Conservation (phyloP, 1,140 invertebrate genomes). For the Drosophila elegans region DNA sequence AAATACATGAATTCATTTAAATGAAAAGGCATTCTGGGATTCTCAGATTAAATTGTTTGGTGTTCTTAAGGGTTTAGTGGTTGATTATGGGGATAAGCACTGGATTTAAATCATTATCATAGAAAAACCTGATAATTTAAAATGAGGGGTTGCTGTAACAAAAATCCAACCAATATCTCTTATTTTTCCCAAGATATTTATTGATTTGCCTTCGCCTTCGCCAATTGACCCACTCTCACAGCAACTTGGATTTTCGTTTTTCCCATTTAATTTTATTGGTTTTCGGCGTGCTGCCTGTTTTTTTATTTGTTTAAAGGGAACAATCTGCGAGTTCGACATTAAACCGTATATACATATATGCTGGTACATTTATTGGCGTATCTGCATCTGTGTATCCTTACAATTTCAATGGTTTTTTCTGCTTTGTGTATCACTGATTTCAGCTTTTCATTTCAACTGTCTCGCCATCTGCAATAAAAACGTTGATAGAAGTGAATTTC, state of each 20-base stretch:
- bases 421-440: constrained; percentile 33
- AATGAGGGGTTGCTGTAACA: not conserved
- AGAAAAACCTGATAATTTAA: not conserved
- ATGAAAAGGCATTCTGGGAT: not conserved
- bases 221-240: constrained; percentile 15
- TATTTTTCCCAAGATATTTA: not conserved
- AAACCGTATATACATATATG: constrained; percentile 1
- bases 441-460: constrained; percentile 34
- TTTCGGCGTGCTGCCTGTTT: constrained; percentile 23
- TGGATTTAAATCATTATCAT: not conserved
- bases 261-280: constrained; percentile 62
- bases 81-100: not conserved
- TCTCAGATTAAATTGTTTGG: not conserved
- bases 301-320: constrained; percentile 17
- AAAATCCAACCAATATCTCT: not conserved
- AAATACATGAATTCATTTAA: constrained; percentile 20
- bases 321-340: constrained; percentile 2
- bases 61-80: not conserved
- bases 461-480: constrained; percentile 47
- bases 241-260: constrained; percentile 20
- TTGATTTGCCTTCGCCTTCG: constrained; percentile 22
- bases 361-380: constrained; percentile 31
- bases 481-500: constrained; percentile 36
- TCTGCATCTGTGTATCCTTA: constrained; percentile 39
- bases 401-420: constrained; percentile 25